phyloP scores from a whole-genome alignment of 2,888 invertebrate genomes.

The Yponomeuta sedellus region DNA sequence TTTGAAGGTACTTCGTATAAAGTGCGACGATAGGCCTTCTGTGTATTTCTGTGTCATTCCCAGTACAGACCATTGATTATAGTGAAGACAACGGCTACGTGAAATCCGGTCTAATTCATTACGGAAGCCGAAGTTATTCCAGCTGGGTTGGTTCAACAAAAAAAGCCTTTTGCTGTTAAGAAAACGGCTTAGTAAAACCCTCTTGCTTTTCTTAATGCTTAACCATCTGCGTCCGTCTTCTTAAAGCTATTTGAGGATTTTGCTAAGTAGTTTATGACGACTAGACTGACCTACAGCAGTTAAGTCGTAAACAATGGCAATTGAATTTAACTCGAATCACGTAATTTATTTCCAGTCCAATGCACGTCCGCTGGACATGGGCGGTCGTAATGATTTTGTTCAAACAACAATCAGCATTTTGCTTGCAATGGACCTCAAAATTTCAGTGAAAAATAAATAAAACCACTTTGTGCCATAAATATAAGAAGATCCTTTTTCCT shows the following conservation, averaged over 20 bases:
- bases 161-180: background rate
- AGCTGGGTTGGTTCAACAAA: conserved; percentile 13
- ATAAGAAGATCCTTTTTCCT: too few species aligned
- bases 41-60: background rate
- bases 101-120: conserved; percentile 25
- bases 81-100: conserved; percentile 25
- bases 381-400: too few species aligned
- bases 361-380: too few species aligned
- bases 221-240: background rate
- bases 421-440: too few species aligned
- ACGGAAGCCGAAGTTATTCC: conserved; percentile 14
- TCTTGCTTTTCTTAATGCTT: background rate
- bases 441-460: too few species aligned
- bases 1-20: too few species aligned
- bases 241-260: background rate
- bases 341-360: too few species aligned
- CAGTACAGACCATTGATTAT: conserved; percentile 25
- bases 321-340: too few species aligned
- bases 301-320: too few species aligned
- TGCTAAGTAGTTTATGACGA: background rate
- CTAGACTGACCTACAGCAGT: background rate
- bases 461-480: too few species aligned
- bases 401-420: too few species aligned
- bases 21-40: too few species aligned
- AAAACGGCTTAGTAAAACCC: background rate